Base-by-base conservation (phyloP, 53 echinoderm and acorn worm species). In the Crossaster papposus region DNA sequence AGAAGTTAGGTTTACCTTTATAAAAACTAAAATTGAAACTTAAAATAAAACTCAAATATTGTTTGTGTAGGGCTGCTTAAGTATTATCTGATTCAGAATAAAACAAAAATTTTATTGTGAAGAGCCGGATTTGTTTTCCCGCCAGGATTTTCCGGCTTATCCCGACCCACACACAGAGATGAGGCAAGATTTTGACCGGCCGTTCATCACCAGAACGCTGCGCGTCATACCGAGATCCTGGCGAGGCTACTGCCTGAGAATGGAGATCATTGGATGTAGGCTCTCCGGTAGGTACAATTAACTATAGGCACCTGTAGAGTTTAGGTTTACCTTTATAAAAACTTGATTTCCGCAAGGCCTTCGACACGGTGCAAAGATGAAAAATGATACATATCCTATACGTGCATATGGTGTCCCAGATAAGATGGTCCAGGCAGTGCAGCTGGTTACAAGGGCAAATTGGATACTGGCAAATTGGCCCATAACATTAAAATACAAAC, bases 81-180 rank as follows among this genome's bases (percentile, higher is more conserved):
- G n/a, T n/a, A n/a, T 44, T 44, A 9, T 44, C 44, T 7, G 44
- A 44, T 7, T 44, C 9, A 44, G 9, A 5, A 44, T 44, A 5
- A 44, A 9, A 44, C 44, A 44, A 58, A 2, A 3, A 3, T 58
- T 20, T 20, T 14, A 20, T 15, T 11, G 17, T 58, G 0, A 15
- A 14, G 58, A 58, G 15, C 17, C 12, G 58, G 3, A 37, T 23
- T 37, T n/a, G n/a, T 37, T 77, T 6, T 9, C 29, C 31, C 17
- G 2, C 31, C 86, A 96, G 96, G 91, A 95, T 37, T 96, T 96
- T 32, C 77, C 62, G 2, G 90, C 94, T 44, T 96, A 92, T 74
- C 93, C 94, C 6, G 95, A 96, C 72, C 93, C 94, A 17, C 84
- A 95, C 52, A 96, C 96, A 22, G 95, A 95, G 88, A 86, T 65